phyloP scores from a whole-genome alignment of 2,113 vertebrate genomes.

The Pimephales promelas region DNA sequence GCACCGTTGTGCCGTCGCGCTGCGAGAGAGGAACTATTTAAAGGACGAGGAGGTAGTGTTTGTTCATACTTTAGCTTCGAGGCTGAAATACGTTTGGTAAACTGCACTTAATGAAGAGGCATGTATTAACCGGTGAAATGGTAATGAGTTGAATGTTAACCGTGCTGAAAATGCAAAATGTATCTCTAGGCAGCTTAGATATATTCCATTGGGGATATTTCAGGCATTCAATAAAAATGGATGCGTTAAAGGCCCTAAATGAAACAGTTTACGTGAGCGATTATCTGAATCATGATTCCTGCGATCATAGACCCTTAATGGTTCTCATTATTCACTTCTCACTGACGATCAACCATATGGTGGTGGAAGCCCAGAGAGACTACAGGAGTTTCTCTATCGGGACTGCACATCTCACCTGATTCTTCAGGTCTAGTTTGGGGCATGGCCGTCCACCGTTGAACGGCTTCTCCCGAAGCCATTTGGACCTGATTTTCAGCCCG shows the following conservation, averaged over 20 bases:
- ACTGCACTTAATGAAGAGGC: constrained; percentile 40
- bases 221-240: constrained; percentile 26
- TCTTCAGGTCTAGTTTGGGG: constrained; percentile 93
- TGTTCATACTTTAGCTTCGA: constrained; percentile 40
- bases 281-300: constrained; percentile 34
- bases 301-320: constrained; percentile 21
- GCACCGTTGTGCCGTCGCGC: constrained; percentile 7
- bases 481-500: constrained; percentile 87
- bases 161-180: constrained; percentile 28
- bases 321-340: constrained; percentile 21
- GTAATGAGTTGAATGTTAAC: constrained; percentile 29
- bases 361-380: neutral
- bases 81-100: constrained; percentile 23
- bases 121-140: constrained; percentile 33
- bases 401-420: constrained; percentile 84
- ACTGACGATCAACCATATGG: constrained; percentile 10
- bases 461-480: constrained; percentile 94
- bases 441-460: constrained; percentile 95
- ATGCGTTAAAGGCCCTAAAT: constrained; percentile 20
- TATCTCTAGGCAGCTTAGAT: constrained; percentile 28
- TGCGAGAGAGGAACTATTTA: constrained; percentile 17
- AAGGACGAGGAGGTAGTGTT: constrained; percentile 17
- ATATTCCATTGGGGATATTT: constrained; percentile 30
- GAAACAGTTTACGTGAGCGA: constrained; percentile 27
- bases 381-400: neutral